Base-by-base conservation (phyloP, 2,888 invertebrate species). In the Seira musarum region DNA sequence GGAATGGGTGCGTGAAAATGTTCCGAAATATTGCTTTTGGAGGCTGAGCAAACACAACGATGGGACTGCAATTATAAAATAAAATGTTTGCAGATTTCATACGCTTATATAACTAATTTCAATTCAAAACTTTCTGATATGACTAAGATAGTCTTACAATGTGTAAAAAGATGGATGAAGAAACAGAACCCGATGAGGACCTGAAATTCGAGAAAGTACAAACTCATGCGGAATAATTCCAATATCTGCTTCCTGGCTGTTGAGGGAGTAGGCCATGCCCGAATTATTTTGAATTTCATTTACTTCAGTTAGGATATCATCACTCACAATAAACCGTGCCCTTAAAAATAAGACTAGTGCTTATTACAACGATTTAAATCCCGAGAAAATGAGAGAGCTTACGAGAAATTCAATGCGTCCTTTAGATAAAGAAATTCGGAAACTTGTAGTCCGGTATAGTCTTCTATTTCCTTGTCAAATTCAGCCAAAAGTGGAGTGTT, bases 171-270 rank as follows among this genome's bases (percentile, higher is more conserved):
- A 81, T 10, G 82, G 79, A 21, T 82, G 82, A 2, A 84, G 74
- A 61, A 66, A 84, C 2, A 76, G 72, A 30, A 84, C 21, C 5
- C 79, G 79, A 77, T 84, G 73, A 0, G 74, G 74, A 10, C 81
- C 80, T n/a, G 70, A 21, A 5, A 79, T 24, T 63, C 84, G 57
- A 25, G 77, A 74, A 10, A 73, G 75, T 13, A 79, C 21, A 22
- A 82, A 74, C 60, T 84, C 84, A 13, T 73, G 63, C 6, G 75
- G 17, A 13, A 66, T 67, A 40, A 82, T 81, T 1, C 66, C 35
- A 17, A 84, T 22, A 60, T 84, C 84, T 2, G 81, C 84, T 10
- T n/a, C 8, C 0, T 49, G 74, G 0, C 19, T 61, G 19, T 84
- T 82, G 0, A 84, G 57, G 25, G 60, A 66, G 15, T 67, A 49